Base-by-base conservation (phyloP, 2,888 invertebrate species). In the Fragum fragum region DNA sequence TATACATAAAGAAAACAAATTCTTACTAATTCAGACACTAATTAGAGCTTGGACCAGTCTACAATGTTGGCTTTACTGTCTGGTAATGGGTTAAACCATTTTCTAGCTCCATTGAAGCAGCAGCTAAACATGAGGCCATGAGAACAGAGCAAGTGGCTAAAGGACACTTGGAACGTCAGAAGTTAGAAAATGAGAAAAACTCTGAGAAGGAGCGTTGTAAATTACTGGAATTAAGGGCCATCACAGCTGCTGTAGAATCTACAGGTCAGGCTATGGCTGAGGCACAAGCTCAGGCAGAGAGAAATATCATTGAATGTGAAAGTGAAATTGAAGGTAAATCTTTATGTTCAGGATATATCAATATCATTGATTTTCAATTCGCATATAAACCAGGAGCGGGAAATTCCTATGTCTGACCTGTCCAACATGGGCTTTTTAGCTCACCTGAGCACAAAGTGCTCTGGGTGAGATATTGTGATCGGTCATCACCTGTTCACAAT, bases 241-340 rank as follows among this genome's bases (percentile, higher is more conserved):
- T 89, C 23, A 87, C 92, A 7, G 90, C 92, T 0, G 92, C 92
- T 14, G 91, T 92, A 5, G 92, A 92, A 80, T 92, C 92, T 1
- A 89, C 92, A 6, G 93, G 93, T 0, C 93, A 93, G 73, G 92
- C 93, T 1, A 91, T 85, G 63, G 93, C 93, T n/a, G 93, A 92
- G 86, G 92, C 93, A 9, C 90, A 92, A 75, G 93, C 93, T n/a
- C 87, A 90, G 76, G 92, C 91, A 5, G 92, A 93, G 85, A 90
- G 82, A 68, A 81, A 89, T 23, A 79, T 90, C 29, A 93, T 93
- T 21, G 93, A 93, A 76, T 89, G 91, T 78, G 88, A 91, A 75
- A 93, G 92, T 83, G 91, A 92, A 77, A 92, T 93, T 32, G 91
- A 92, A 85, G 89, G 93, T 92, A 74, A 74, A 80, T 71, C 9